A percentile compares a stretch with the other conserved stretches of the same genome.
These are phyloP conservation scores for Brachirus orientalis DNA, from an alignment of 2,113 vertebrate genomes.

Conservation along the genomic window DNA sequence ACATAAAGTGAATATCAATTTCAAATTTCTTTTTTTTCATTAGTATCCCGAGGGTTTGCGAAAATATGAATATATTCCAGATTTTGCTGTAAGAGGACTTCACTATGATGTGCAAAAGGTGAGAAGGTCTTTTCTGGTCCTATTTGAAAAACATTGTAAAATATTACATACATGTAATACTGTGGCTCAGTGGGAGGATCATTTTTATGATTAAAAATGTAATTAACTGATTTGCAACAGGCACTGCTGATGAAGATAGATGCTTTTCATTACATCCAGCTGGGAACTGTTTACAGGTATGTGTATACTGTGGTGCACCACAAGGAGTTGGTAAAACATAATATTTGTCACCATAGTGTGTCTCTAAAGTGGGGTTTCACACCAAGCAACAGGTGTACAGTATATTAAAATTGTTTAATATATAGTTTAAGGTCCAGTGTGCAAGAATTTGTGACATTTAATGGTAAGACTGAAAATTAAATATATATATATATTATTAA, in stretches of 20 bases:
- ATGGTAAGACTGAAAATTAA: too few relatives aligned
- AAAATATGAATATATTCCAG: slow-evolving; percentile 92
- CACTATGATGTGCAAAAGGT: slow-evolving; percentile 99
- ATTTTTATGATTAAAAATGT: neutral
- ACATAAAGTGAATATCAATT: too few relatives aligned
- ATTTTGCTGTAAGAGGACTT: slow-evolving; percentile 95
- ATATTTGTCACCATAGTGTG: neutral
- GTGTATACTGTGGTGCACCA: neutral
- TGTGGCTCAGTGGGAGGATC: neutral
- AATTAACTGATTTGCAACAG: slow-evolving; percentile 70
- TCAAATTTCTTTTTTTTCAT: slow-evolving; percentile 19
- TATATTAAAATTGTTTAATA: too few relatives aligned
- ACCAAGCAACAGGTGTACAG: too few relatives aligned
- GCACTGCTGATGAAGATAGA: slow-evolving; percentile 98
- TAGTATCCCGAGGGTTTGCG: slow-evolving; percentile 92
- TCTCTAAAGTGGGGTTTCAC: neutral
- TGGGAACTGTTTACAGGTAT: slow-evolving; percentile 84
- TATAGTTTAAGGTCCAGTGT: too few relatives aligned
- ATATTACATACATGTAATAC: neutral
- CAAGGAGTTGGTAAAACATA: neutral
- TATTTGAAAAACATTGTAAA: neutral
- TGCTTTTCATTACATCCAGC: slow-evolving; percentile 98
- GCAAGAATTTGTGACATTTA: too few relatives aligned
- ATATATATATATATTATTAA: too few relatives aligned
- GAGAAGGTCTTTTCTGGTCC: slow-evolving; percentile 45